Base-by-base conservation (phyloP, 2,888 invertebrate species). In the Nemurella pictetii region DNA sequence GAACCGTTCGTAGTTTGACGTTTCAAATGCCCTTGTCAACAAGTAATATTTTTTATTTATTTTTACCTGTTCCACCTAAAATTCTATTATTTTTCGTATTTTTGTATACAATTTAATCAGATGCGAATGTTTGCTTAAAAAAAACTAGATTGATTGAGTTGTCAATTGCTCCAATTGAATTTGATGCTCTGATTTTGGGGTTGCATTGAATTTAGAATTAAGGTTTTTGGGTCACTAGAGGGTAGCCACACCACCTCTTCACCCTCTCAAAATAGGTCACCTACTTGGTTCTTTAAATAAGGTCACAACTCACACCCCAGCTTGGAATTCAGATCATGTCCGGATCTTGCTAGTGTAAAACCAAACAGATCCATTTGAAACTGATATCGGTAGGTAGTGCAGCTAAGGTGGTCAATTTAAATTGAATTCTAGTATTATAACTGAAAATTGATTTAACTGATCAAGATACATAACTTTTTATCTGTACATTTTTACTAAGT, bases 151-250 rank as follows among this genome's bases (percentile, higher is more conserved):
- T 35, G 5, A 35, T 7, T 35, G 5, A 12, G 35, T 55, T 55
- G 3, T 55, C 2, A 15, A 2, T 12, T 1, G 55, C 20, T 20
- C 55, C 1, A 15, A 20, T 12, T 20, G 32, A 55, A 20, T 55
- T 55, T 15, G 55, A 20, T 12, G 55, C 15, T 55, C 4, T 32
- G 4, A 32, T 32, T 32, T 32, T 32, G 32, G 32, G 32, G 32
- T 12, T 55, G 55, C 15, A 20, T 55, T 12, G 55, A 55, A 55
- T 55, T 20, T 55, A 1, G 20, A 55, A 55, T 55, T 55, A 55
- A 55, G 55, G 55, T 55, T 75, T 75, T 75, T 75, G 75, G 75
- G 75, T 75, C 75, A 75, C 27, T 4, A n/a, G n/a, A 75, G 75
- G 75, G 75, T 28, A 75, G 28, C 75, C 75, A 26, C 75, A 75